A percentile compares a stretch with the other conserved stretches of the same genome.
These are phyloP conservation scores for Acrobasis suavella DNA, from an alignment of 2,888 invertebrate genomes.

Conservation along the genomic window DNA sequence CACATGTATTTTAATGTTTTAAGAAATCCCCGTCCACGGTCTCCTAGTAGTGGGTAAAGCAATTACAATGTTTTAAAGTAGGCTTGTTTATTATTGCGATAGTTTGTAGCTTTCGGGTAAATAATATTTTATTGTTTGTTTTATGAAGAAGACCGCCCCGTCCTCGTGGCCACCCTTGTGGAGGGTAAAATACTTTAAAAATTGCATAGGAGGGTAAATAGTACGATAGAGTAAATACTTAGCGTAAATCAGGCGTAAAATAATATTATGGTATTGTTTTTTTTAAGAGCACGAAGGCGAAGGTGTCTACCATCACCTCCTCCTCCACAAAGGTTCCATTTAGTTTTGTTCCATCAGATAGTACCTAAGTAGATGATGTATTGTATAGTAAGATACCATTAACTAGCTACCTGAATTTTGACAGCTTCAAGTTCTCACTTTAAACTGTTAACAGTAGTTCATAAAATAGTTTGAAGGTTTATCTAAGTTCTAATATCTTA, in stretches of 20 bases:
- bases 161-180: slow-evolving; percentile 19
- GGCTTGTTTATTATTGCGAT: not conserved
- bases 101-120: slow-evolving; percentile 12
- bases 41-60: slow-evolving; percentile 10
- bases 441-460: too few species aligned
- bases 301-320: slow-evolving; percentile 25
- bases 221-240: slow-evolving; percentile 21
- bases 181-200: slow-evolving; percentile 13
- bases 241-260: slow-evolving; percentile 8
- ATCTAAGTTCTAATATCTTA: too few species aligned
- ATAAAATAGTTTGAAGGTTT: too few species aligned
- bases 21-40: slow-evolving; percentile 19
- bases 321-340: slow-evolving; percentile 33
- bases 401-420: too few species aligned
- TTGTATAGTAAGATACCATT: too few species aligned
- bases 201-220: not conserved
- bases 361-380: not conserved
- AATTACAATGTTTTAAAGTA: slow-evolving; percentile 3
- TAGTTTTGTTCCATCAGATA: slow-evolving; percentile 5
- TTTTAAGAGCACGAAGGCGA: slow-evolving; percentile 29
- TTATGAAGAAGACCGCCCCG: slow-evolving; percentile 18
- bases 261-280: slow-evolving; percentile 25
- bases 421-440: too few species aligned
- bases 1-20: slow-evolving; percentile 14
- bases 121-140: slow-evolving; percentile 16